phyloP scores from a whole-genome alignment of 2,888 invertebrate genomes.

The Epinotia ramella region DNA sequence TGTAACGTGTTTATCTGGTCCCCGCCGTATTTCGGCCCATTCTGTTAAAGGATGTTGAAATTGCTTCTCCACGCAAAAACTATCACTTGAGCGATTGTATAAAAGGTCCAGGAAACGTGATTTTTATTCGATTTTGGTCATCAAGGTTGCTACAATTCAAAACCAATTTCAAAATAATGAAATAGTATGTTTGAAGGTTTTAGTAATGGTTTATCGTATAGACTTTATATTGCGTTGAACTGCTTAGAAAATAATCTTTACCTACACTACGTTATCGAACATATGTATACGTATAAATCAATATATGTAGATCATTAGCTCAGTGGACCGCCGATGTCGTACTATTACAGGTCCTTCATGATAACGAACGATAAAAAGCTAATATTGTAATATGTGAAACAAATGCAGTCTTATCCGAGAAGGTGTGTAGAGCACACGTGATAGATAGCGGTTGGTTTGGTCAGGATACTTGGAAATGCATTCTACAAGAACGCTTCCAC shows the following conservation, averaged over 20 bases:
- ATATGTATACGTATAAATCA: slow-evolving; percentile 39
- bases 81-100: slow-evolving; percentile 11
- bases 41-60: slow-evolving; percentile 60
- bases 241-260: slow-evolving; percentile 49
- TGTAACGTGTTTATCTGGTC: slow-evolving; percentile 76
- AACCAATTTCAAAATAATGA: not conserved
- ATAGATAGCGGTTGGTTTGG: slow-evolving; percentile 32
- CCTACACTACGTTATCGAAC: slow-evolving; percentile 17
- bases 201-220: not conserved
- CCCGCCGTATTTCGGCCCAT: slow-evolving; percentile 57
- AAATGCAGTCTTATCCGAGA: slow-evolving; percentile 62
- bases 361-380: slow-evolving; percentile 65
- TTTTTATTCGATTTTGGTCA: slow-evolving; percentile 3
- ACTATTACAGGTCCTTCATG: slow-evolving; percentile 67
- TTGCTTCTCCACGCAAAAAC: slow-evolving; percentile 36
- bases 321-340: slow-evolving; percentile 58
- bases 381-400: slow-evolving; percentile 56
- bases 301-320: slow-evolving; percentile 60
- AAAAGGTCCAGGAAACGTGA: slow-evolving; percentile 16
- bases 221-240: slow-evolving; percentile 36
- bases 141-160: not conserved
- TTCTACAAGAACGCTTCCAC: slow-evolving; percentile 16
- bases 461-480: slow-evolving; percentile 41
- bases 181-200: not conserved
- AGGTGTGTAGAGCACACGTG: slow-evolving; percentile 59